Conservation (phyloP, 2,888 invertebrate species). For the Aphidoletes aphidimyza region DNA sequence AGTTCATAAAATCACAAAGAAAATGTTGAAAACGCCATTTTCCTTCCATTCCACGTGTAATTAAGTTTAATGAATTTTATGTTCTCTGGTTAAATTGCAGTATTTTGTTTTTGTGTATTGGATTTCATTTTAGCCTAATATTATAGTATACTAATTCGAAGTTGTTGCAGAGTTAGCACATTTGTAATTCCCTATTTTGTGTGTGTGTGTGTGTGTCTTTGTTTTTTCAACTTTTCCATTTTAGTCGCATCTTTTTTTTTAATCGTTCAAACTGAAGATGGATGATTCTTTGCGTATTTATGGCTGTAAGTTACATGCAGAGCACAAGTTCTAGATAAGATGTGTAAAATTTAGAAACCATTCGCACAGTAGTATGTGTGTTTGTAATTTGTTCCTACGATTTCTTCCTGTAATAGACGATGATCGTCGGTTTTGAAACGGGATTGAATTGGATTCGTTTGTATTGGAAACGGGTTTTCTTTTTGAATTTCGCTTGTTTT, state of each 20-base stretch:
- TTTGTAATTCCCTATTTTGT: background rate
- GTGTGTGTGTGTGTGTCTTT: background rate
- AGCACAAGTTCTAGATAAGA: background rate
- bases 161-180: background rate
- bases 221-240: background rate
- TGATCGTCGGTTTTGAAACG: background rate
- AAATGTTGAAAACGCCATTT: background rate
- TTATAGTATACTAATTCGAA: background rate
- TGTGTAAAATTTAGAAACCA: constrained; percentile 42
- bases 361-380: background rate
- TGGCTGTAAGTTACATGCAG: too few relatives aligned
- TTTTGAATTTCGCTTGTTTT: background rate
- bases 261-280: too few relatives aligned
- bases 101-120: background rate
- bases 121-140: background rate
- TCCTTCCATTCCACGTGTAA: background rate
- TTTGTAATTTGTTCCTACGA: background rate
- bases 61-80: constrained; percentile 16
- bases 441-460: constrained; percentile 1
- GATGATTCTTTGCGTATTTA: too few relatives aligned
- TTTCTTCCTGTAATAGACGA: constrained; percentile 41
- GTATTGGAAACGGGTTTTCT: background rate
- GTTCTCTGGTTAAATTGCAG: background rate
- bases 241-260: too few relatives aligned
- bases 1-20: constrained; percentile 22